A percentile compares a stretch with the other conserved stretches of the same genome.
Evolutionary conservation across 2,888 invertebrate species (phyloP).

Genomic region (Pelosia muscerda): DNA sequence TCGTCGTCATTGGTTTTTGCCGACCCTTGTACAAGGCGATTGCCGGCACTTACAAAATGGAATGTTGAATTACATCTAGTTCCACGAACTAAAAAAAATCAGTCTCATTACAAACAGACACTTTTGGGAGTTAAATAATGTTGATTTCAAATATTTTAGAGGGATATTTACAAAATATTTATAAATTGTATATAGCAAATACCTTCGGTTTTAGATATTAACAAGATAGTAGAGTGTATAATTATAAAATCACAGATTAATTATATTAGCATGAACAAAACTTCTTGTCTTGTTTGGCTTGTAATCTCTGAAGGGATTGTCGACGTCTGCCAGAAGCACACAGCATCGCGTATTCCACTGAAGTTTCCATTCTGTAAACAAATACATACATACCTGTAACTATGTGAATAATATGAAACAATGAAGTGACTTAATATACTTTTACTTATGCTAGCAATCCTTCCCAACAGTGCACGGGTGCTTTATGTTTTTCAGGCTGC

Average conservation of each 20-base stretch:
- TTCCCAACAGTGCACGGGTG: too few relatives aligned
- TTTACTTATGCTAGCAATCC: too few relatives aligned
- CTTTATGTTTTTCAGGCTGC: too few relatives aligned
- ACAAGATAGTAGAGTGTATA: conserved; percentile 42
- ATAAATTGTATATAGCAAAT: conserved; percentile 44
- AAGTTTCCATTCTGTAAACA: conserved; percentile 88
- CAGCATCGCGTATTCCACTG: conserved; percentile 89
- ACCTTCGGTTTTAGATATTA: conserved; percentile 37
- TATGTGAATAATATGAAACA: background rate
- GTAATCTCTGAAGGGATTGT: conserved; percentile 78
- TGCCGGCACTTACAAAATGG: conserved; percentile 13
- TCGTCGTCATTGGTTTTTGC: too few relatives aligned
- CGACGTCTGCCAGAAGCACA: conserved; percentile 80
- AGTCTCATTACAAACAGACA: conserved; percentile 63
- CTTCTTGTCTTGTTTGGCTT: conserved; percentile 77
- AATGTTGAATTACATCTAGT: conserved; percentile 34
- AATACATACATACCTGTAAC: background rate
- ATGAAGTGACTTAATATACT: background rate
- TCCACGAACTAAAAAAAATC: conserved; percentile 58
- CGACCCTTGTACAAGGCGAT: too few relatives aligned
- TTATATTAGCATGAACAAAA: conserved; percentile 72
- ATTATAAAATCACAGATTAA: conserved; percentile 65
- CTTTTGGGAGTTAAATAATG: conserved; percentile 47
- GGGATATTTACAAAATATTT: conserved; percentile 42
- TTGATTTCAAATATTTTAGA: conserved; percentile 41